These are phyloP conservation scores for Tinamus guttatus DNA, from an alignment of 2,113 vertebrate genomes.

Conservation along the genomic window DNA sequence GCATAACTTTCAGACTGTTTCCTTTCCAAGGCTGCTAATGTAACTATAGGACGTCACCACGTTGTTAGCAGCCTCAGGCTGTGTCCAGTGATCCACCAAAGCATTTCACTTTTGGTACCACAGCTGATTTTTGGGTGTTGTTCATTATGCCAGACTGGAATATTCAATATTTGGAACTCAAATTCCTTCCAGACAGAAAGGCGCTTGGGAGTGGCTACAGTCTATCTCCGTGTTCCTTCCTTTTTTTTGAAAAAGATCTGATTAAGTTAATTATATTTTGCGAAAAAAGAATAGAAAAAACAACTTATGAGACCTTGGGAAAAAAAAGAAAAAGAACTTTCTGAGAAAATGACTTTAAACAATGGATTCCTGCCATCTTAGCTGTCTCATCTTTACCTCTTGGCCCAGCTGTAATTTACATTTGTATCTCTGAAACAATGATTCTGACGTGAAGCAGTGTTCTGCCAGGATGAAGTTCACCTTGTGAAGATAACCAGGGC, in stretches of 20 bases:
- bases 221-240: constrained; percentile 1
- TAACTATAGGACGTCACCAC: neutral
- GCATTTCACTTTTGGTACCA: constrained; percentile 34
- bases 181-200: constrained; percentile 53
- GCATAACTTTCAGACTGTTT: neutral
- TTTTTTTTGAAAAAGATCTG: neutral
- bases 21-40: neutral
- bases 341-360: constrained; percentile 46
- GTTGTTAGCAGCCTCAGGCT: constrained; percentile 3
- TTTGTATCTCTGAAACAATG: neutral
- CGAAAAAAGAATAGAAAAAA: neutral
- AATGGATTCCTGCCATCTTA: constrained; percentile 16
- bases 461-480: neutral
- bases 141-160: constrained; percentile 28
- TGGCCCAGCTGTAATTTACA: constrained; percentile 9
- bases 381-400: constrained; percentile 27
- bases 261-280: constrained; percentile 34
- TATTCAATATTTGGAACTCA: constrained; percentile 27
- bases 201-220: constrained; percentile 7
- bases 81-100: neutral
- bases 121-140: constrained; percentile 25
- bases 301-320: neutral
- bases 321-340: constrained; percentile 39
- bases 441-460: constrained; percentile 18
- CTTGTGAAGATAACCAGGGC: neutral